These are phyloP conservation scores for Agrochola lychnidis DNA, from an alignment of 2,888 invertebrate genomes.

Conservation along the genomic window DNA sequence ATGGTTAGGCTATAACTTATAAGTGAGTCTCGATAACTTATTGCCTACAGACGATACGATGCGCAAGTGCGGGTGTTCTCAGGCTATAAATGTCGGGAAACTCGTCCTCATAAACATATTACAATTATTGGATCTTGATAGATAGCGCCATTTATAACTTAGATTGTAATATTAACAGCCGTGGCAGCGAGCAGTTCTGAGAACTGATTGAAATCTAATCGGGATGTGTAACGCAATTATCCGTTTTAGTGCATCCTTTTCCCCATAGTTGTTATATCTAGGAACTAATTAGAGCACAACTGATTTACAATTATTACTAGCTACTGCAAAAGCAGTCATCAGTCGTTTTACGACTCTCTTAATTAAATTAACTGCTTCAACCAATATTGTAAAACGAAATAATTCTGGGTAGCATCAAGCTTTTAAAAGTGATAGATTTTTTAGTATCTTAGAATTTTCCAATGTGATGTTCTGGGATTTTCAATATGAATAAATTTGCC, in stretches of 20 bases:
- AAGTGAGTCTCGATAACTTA: slow-evolving; percentile 43
- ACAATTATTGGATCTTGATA: slow-evolving; percentile 58
- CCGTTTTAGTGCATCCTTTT: slow-evolving; percentile 66
- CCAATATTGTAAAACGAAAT: slow-evolving; percentile 29
- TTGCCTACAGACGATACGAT: slow-evolving; percentile 43
- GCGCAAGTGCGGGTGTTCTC: slow-evolving; percentile 47
- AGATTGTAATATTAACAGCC: slow-evolving; percentile 56
- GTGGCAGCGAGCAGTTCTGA: slow-evolving; percentile 28
- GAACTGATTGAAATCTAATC: slow-evolving; percentile 58
- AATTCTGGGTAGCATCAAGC: slow-evolving; percentile 11
- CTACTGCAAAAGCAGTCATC: slow-evolving; percentile 7
- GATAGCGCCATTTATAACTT: slow-evolving; percentile 56
- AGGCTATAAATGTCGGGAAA: slow-evolving; percentile 57
- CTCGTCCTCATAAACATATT: slow-evolving; percentile 66
- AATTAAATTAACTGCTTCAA: slow-evolving; percentile 27
- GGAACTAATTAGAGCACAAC: slow-evolving; percentile 58
- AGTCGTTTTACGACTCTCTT: slow-evolving; percentile 31
- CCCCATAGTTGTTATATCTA: slow-evolving; percentile 36
- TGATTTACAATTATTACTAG: slow-evolving; percentile 33
- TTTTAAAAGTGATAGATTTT: slow-evolving; percentile 19
- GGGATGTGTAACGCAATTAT: slow-evolving; percentile 51
- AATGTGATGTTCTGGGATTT: background rate
- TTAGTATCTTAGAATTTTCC: background rate
- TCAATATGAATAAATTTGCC: slow-evolving; percentile 7
- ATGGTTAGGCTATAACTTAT: slow-evolving; percentile 41